A percentile compares a stretch with the other conserved stretches of the same genome.
Conservation (phyloP, 2,797 vertebrate species). For the Clamator glandarius region DNA sequence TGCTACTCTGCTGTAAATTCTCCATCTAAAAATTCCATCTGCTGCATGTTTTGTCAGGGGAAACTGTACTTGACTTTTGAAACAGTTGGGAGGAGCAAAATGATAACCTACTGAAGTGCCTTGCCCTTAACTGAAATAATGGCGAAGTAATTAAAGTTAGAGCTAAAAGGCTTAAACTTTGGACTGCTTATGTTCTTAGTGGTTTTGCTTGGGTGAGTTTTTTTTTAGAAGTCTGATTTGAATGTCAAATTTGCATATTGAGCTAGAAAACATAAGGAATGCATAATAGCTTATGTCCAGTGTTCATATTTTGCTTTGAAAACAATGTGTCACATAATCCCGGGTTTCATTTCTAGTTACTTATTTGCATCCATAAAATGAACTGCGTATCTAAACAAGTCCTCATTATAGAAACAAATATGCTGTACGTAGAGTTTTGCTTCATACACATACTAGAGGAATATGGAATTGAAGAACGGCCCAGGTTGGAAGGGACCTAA, state of each 20-base stretch:
- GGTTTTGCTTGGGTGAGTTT: constrained; percentile 1
- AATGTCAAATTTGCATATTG: constrained; percentile 59
- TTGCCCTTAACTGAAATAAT: constrained; percentile 54
- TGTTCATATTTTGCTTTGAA: background rate
- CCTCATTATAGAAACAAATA: background rate
- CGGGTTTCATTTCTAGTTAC: background rate
- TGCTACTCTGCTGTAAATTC: constrained; percentile 32
- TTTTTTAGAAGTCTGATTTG: constrained; percentile 6
- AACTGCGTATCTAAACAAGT: background rate
- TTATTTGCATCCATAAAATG: background rate
- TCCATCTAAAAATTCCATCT: constrained; percentile 33
- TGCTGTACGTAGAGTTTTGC: background rate
- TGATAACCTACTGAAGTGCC: constrained; percentile 25
- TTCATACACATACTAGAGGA: background rate
- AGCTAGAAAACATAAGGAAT: background rate
- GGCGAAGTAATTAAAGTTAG: constrained; percentile 57
- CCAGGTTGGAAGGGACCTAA: background rate
- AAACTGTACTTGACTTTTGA: constrained; percentile 48
- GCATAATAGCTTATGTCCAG: constrained; percentile 34
- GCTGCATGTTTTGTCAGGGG: background rate
- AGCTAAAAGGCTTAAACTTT: constrained; percentile 25
- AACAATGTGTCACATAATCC: background rate
- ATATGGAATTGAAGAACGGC: background rate
- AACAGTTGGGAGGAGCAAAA: constrained; percentile 38
- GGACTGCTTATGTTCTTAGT: background rate